Evolutionary conservation across 2,888 invertebrate species (phyloP).

Genomic region (Yponomeuta cagnagella): DNA sequence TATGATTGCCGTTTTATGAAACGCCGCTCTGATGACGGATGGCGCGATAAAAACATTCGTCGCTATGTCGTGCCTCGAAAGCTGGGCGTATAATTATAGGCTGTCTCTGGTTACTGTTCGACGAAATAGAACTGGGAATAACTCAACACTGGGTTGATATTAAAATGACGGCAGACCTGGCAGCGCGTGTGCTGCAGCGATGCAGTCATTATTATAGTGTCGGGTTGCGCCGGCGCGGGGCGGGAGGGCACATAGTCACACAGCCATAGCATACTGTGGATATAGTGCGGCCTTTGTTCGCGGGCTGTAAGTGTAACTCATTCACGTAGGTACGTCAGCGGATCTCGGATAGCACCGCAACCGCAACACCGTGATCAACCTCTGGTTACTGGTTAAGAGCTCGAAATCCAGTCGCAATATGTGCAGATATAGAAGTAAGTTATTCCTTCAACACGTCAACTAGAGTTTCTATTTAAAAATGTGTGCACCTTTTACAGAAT

Average conservation of each 20-base stretch:
- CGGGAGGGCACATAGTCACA: not conserved
- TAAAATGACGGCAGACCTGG: not conserved
- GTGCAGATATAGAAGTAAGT: no score
- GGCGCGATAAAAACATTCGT: no score
- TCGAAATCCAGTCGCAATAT: no score
- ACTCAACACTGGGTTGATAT: not conserved
- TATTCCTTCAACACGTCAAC: no score
- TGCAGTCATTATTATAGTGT: not conserved
- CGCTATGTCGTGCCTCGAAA: no score
- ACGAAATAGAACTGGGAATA: not conserved
- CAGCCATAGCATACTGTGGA: not conserved
- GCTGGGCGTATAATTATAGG: no score
- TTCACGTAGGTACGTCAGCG: not conserved
- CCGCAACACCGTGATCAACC: not conserved
- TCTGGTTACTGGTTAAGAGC: no score
- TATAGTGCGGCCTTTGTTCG: not conserved
- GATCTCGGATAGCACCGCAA: not conserved
- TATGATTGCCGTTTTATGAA: no score
- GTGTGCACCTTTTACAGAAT: no score
- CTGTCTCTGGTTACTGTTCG: not conserved
- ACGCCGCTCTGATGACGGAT: no score
- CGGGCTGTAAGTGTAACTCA: not conserved
- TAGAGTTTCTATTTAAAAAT: no score
- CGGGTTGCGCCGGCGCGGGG: not conserved
- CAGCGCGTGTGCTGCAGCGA: not conserved